Conservation (phyloP, 1,140 invertebrate species). For the Odontomachus brunneus region DNA sequence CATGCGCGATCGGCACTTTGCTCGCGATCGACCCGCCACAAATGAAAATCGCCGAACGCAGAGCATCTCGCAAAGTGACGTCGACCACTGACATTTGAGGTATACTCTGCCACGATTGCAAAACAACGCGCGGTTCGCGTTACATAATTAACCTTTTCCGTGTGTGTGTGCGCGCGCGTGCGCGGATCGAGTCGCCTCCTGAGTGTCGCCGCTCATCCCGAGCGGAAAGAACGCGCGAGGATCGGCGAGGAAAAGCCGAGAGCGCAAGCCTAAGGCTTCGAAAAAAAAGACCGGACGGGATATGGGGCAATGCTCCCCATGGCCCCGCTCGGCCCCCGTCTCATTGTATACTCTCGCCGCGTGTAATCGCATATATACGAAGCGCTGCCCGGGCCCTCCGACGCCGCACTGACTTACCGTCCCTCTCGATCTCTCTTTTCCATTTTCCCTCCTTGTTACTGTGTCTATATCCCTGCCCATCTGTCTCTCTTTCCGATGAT, state of each 20-base stretch:
- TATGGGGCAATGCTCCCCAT: constrained; percentile 73
- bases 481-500: constrained; percentile 67
- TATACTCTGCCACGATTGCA: constrained; percentile 18
- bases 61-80: constrained; percentile 24
- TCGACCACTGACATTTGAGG: constrained; percentile 48
- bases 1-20: background rate
- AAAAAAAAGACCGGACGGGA: constrained; percentile 58
- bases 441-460: constrained; percentile 40
- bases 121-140: constrained; percentile 27
- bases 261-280: constrained; percentile 50
- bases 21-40: background rate
- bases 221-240: constrained; percentile 23
- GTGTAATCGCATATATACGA: constrained; percentile 72
- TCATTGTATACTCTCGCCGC: constrained; percentile 59
- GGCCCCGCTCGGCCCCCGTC: constrained; percentile 15
- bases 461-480: constrained; percentile 53
- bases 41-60: constrained; percentile 5
- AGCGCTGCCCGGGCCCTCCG: constrained; percentile 67
- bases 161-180: too few species aligned
- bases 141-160: constrained; percentile 53
- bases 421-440: constrained; percentile 46
- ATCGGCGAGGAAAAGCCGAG: constrained; percentile 48
- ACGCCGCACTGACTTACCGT: background rate
- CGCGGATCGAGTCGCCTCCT: too few species aligned
- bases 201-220: constrained; percentile 5